phyloP scores from a whole-genome alignment of 1,140 invertebrate species.

The Asobara japonica region DNA sequence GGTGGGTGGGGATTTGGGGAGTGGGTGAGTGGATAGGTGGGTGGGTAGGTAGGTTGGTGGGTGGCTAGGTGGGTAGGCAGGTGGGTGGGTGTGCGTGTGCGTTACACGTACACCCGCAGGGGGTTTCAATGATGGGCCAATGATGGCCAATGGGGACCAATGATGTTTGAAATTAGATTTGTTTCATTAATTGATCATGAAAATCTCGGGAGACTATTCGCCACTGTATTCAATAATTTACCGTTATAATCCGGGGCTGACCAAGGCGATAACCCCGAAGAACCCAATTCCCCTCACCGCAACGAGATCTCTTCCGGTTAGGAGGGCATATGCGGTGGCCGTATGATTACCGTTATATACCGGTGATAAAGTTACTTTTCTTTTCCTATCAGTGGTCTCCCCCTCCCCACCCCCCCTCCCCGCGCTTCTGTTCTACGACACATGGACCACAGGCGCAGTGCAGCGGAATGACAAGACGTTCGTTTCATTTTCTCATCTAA shows the following conservation, averaged over 20 bases:
- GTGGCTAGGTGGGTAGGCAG: too few relatives aligned
- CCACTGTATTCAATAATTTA: not conserved
- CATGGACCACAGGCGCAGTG: not conserved
- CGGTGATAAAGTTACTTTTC: constrained; percentile 15
- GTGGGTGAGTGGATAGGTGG: too few relatives aligned
- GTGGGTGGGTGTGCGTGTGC: too few relatives aligned
- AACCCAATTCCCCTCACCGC: constrained; percentile 19
- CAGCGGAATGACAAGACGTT: constrained; percentile 10
- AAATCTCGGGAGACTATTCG: not conserved
- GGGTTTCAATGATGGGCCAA: too few relatives aligned
- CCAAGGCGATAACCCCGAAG: constrained; percentile 27
- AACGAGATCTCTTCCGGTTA: constrained; percentile 18
- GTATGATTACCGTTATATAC: constrained; percentile 20
- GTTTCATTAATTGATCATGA: not conserved
- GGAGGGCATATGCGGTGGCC: not conserved
- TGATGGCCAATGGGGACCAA: not conserved
- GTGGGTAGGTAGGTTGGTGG: too few relatives aligned
- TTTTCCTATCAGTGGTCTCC: constrained; percentile 1
- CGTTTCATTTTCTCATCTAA: constrained; percentile 32
- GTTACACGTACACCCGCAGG: too few relatives aligned
- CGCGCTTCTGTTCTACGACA: not conserved
- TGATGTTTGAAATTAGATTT: not conserved
- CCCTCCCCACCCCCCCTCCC: not conserved
- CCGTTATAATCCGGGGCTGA: constrained; percentile 10
- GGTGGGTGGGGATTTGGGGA: too few relatives aligned